Percentiles rank a stretch among this genome's conserved stretches.
phyloP scores from a whole-genome alignment of 2,113 vertebrate species.

The Nothobranchius kuhntae region DNA sequence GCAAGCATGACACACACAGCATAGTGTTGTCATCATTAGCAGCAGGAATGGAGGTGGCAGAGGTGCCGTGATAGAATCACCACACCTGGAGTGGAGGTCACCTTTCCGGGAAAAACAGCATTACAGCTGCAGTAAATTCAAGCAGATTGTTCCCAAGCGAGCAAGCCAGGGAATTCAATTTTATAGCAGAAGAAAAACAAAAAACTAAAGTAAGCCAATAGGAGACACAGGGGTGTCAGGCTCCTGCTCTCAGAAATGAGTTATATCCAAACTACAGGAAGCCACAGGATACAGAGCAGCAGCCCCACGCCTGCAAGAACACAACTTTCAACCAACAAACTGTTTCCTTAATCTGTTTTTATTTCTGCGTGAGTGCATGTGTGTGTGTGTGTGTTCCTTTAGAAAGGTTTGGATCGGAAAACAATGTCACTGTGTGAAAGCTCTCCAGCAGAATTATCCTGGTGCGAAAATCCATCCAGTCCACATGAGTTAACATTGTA shows the following conservation, averaged over 20 bases:
- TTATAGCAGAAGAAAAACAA: slow-evolving; percentile 57
- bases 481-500: slow-evolving; percentile 62
- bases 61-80: slow-evolving; percentile 42
- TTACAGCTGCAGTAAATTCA: slow-evolving; percentile 63
- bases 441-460: slow-evolving; percentile 60
- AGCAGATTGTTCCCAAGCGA: slow-evolving; percentile 65
- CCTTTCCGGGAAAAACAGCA: slow-evolving; percentile 62
- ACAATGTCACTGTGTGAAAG: slow-evolving; percentile 61
- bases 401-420: slow-evolving; percentile 43
- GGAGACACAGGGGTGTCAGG: slow-evolving; percentile 55
- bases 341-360: slow-evolving; percentile 48
- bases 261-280: slow-evolving; percentile 58
- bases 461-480: slow-evolving; percentile 64
- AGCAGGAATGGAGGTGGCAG: slow-evolving; percentile 12
- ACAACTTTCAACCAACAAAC: slow-evolving; percentile 29
- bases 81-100: slow-evolving; percentile 65
- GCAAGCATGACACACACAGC: neutral
- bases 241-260: slow-evolving; percentile 60
- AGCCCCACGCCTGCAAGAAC: slow-evolving; percentile 36
- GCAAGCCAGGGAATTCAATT: slow-evolving; percentile 45
- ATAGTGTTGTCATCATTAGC: slow-evolving; percentile 25
- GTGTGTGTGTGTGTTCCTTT: slow-evolving; percentile 26
- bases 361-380: slow-evolving; percentile 24
- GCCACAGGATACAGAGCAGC: slow-evolving; percentile 52
- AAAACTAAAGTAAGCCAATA: slow-evolving; percentile 66